Percentiles rank a stretch among this genome's conserved stretches.
These are phyloP conservation scores for Trypoxylon attenuatum DNA, from an alignment of 2,888 invertebrate genomes.

Conservation along the genomic window DNA sequence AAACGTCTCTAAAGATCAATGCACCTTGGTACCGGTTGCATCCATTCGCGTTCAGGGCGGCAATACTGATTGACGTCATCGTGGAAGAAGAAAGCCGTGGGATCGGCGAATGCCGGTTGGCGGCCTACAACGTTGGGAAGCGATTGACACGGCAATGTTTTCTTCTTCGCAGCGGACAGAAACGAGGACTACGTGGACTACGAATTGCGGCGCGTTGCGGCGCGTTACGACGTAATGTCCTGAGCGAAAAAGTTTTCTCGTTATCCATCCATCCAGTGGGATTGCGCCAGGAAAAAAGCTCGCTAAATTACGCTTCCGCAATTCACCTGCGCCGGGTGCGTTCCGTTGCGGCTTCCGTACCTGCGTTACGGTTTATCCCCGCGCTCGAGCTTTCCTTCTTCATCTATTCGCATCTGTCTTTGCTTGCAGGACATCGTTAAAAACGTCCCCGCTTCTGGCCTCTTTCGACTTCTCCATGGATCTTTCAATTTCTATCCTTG, in stretches of 20 bases:
- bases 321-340: conserved; percentile 36
- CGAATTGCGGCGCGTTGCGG: conserved; percentile 22
- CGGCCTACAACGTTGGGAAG: conserved; percentile 15
- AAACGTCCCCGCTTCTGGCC: no score
- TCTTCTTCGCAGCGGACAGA: conserved; percentile 22
- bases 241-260: conserved; percentile 57
- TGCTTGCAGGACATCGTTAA: no score
- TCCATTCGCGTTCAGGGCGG: no score
- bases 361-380: conserved; percentile 25
- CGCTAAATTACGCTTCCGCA: conserved; percentile 47
- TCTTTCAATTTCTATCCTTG: no score
- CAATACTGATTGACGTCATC: no score
- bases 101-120: no score
- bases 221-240: conserved; percentile 51
- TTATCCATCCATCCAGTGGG: conserved; percentile 54
- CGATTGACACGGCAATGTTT: conserved; percentile 42
- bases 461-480: no score
- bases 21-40: no score
- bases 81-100: no score
- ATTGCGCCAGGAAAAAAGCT: conserved; percentile 27
- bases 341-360: conserved; percentile 20
- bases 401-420: no score
- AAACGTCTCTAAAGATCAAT: no score
- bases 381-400: no score
- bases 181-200: conserved; percentile 12